Percentiles rank a stretch among this genome's conserved stretches.
These are phyloP conservation scores for Scolanthus callimorphus DNA, from an alignment of 92 coral and sea anemone species.

Conservation along the genomic window DNA sequence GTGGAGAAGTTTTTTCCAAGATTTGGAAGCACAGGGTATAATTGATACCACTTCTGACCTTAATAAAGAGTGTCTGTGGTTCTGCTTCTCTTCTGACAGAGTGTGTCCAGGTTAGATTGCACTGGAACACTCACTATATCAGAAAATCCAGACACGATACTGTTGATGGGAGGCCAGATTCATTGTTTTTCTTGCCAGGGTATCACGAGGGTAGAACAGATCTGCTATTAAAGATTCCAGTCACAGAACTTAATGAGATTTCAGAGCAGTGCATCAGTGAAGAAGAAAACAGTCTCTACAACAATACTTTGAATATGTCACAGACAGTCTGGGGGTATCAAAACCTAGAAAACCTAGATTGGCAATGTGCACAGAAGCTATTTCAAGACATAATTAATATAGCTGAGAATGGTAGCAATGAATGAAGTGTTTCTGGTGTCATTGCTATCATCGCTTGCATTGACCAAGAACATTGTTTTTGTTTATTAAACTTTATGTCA, in stretches of 20 bases:
- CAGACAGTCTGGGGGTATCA: conserved; percentile 28
- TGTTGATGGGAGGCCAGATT: conserved; percentile 32
- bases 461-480: too few species aligned
- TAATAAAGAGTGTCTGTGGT: conserved; percentile 56
- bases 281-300: conserved; percentile 19
- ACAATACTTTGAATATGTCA: conserved; percentile 43
- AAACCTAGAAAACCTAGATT: conserved; percentile 24
- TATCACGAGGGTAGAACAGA: conserved; percentile 20
- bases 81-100: conserved; percentile 33
- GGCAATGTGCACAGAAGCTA: conserved; percentile 30
- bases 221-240: conserved; percentile 20
- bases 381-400: conserved; percentile 15
- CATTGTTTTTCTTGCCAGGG: conserved; percentile 31
- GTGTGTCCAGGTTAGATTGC: conserved; percentile 30
- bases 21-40: conserved; percentile 27
- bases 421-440: too few species aligned
- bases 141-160: too few species aligned
- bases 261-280: conserved; percentile 19
- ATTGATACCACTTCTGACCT: conserved; percentile 36
- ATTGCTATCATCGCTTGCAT: too few species aligned
- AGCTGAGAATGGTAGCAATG: conserved; percentile 24
- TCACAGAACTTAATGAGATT: conserved; percentile 21
- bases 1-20: conserved; percentile 47
- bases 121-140: conserved; percentile 54
- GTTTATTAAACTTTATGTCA: too few species aligned